Percentiles rank a stretch among this genome's conserved stretches.
phyloP scores from a whole-genome alignment of 2,888 invertebrate species.

The Sphaerophoria taeniata region DNA sequence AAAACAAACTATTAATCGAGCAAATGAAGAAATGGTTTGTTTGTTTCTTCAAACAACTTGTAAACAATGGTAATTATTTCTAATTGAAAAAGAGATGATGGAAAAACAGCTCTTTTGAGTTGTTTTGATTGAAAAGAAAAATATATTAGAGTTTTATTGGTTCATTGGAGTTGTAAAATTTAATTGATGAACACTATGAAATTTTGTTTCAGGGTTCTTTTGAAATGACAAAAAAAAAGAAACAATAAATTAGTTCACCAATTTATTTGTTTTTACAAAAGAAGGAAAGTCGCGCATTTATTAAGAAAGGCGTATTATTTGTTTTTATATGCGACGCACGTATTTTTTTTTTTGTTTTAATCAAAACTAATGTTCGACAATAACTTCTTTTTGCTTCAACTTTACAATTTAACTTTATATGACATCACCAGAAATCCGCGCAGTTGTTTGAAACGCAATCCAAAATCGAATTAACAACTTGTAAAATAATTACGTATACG shows the following conservation, averaged over 20 bases:
- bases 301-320: too few relatives aligned
- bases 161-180: conserved; percentile 10
- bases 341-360: too few relatives aligned
- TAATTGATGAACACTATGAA: neutral
- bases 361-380: too few relatives aligned
- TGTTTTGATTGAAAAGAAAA: neutral
- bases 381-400: too few relatives aligned
- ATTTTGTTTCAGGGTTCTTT: neutral
- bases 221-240: neutral
- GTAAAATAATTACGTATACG: too few relatives aligned
- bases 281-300: too few relatives aligned
- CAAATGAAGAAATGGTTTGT: conserved; percentile 1
- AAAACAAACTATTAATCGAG: conserved; percentile 2
- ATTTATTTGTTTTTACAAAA: too few relatives aligned
- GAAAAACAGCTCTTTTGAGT: neutral
- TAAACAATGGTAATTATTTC: neutral
- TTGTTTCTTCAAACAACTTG: neutral
- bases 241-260: neutral
- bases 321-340: too few relatives aligned
- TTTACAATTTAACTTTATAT: too few relatives aligned
- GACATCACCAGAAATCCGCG: too few relatives aligned
- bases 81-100: neutral
- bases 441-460: too few relatives aligned
- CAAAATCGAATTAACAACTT: too few relatives aligned
- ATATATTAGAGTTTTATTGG: conserved; percentile 17